These are phyloP conservation scores for Drosophila buzzatii DNA, from an alignment of 2,888 invertebrate genomes.

Conservation along the genomic window DNA sequence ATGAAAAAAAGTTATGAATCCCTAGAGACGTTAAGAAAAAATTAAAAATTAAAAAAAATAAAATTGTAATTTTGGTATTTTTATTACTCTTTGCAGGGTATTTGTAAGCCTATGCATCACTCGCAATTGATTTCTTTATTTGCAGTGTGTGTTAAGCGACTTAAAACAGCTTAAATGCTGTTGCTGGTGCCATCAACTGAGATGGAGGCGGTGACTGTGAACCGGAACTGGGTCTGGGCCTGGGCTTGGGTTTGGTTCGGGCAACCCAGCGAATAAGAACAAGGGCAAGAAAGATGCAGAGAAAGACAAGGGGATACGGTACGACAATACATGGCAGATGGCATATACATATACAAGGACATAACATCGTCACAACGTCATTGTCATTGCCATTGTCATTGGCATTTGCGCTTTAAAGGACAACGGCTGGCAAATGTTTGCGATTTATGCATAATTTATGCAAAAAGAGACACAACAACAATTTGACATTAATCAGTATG, in stretches of 20 bases:
- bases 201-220: slow-evolving; percentile 1
- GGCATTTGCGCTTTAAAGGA: slow-evolving; percentile 34
- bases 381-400: slow-evolving; percentile 21
- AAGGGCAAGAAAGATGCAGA: neutral
- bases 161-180: slow-evolving; percentile 71
- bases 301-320: neutral
- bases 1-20: too few species aligned
- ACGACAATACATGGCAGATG: neutral
- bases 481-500: slow-evolving; percentile 74
- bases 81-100: slow-evolving; percentile 28
- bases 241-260: neutral
- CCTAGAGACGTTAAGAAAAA: too few species aligned
- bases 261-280: neutral
- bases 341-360: slow-evolving; percentile 15
- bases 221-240: slow-evolving; percentile 2
- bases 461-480: slow-evolving; percentile 60
- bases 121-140: slow-evolving; percentile 45
- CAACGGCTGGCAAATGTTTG: slow-evolving; percentile 49
- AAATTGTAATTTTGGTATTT: neutral
- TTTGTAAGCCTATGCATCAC: slow-evolving; percentile 4
- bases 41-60: neutral
- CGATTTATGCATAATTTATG: slow-evolving; percentile 74
- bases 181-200: slow-evolving; percentile 27
- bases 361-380: slow-evolving; percentile 32
- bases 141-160: slow-evolving; percentile 62